Conservation (phyloP, 1,140 invertebrate genomes). For the Pogonomyrmex barbatus region DNA sequence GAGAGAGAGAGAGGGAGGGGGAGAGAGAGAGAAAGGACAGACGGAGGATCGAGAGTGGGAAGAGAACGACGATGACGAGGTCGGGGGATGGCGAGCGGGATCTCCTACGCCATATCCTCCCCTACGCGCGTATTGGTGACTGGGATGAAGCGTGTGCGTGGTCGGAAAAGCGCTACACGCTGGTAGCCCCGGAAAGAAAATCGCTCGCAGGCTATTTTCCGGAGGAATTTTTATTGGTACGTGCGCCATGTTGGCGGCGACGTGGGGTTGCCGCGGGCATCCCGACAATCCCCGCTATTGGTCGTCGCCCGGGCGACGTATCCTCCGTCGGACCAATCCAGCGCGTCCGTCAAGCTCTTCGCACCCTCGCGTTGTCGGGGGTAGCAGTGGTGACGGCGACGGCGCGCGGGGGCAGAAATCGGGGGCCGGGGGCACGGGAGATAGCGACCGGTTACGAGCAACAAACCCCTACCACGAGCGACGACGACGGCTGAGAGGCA, state of each 20-base stretch:
- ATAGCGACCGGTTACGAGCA: slow-evolving; percentile 57
- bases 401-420: slow-evolving; percentile 35
- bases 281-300: slow-evolving; percentile 73
- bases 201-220: slow-evolving; percentile 85
- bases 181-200: slow-evolving; percentile 80
- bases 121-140: slow-evolving; percentile 60
- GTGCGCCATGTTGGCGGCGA: slow-evolving; percentile 80
- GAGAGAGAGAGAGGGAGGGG: background rate
- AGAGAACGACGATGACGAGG: slow-evolving; percentile 43
- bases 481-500: slow-evolving; percentile 48
- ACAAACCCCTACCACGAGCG: slow-evolving; percentile 68
- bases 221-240: slow-evolving; percentile 85
- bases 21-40: slow-evolving; percentile 23
- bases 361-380: slow-evolving; percentile 39
- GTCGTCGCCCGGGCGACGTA: slow-evolving; percentile 81
- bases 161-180: slow-evolving; percentile 67
- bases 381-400: slow-evolving; percentile 18
- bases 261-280: slow-evolving; percentile 55
- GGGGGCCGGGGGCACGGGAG: slow-evolving; percentile 24
- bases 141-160: slow-evolving; percentile 61
- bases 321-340: slow-evolving; percentile 77
- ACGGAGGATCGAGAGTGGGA: slow-evolving; percentile 29
- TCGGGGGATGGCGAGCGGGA: slow-evolving; percentile 36
- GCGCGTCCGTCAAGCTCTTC: slow-evolving; percentile 36
- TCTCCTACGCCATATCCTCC: slow-evolving; percentile 36